These are phyloP conservation scores for Brachypalpus laphriformis DNA, from an alignment of 2,888 invertebrate species.

Conservation along the genomic window DNA sequence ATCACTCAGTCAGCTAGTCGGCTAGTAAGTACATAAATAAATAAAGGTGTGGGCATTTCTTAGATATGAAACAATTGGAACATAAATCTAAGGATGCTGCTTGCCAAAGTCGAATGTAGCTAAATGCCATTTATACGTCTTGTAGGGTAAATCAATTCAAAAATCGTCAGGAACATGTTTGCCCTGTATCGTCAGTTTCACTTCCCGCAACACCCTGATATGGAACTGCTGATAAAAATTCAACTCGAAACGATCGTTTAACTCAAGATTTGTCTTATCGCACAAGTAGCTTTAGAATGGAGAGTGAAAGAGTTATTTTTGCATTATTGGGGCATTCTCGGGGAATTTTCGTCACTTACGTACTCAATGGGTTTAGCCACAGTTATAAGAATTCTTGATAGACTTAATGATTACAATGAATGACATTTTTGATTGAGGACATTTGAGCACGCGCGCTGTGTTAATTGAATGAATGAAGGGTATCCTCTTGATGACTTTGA, in stretches of 20 bases:
- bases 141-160: neutral
- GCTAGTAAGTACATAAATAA: too few species aligned
- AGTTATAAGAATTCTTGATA: neutral
- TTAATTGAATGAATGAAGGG: too few species aligned
- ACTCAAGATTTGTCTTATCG: constrained; percentile 8
- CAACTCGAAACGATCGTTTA: neutral
- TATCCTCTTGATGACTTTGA: too few species aligned
- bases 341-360: neutral
- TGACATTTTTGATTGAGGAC: too few species aligned
- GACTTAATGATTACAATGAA: too few species aligned
- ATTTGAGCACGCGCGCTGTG: too few species aligned
- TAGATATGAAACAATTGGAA: too few species aligned
- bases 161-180: neutral
- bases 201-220: neutral
- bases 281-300: neutral
- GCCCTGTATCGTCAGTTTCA: neutral
- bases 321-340: neutral
- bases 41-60: too few species aligned
- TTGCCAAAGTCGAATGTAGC: too few species aligned
- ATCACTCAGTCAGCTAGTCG: too few species aligned
- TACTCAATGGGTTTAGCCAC: neutral
- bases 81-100: too few species aligned
- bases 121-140: too few species aligned
- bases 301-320: neutral
- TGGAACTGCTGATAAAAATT: constrained; percentile 1